Base-by-base conservation (phyloP, 2,888 invertebrate species). In the Nezara viridula region DNA sequence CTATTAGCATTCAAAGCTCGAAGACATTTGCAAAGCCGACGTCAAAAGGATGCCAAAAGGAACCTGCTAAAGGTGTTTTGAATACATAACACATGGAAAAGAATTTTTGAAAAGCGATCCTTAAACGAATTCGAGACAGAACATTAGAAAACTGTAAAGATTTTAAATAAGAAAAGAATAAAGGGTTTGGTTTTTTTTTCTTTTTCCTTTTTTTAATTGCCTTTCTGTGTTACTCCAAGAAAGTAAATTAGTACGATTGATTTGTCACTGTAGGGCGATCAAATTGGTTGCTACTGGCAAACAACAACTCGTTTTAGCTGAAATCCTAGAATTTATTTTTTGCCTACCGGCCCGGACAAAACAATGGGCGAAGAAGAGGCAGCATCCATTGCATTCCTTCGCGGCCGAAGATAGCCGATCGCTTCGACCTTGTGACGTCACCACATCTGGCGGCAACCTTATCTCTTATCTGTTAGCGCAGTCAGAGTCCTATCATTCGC, bases 371-470 rank as follows among this genome's bases (percentile, higher is more conserved):
- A 44, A n/a, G 81, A 81, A 47, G 77, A 77, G 40, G 44, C 81
- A 47, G 81, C 44, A 44, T 81, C 81, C 44, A 47, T 81, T n/a
- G 81, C 81, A 81, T 81, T 81, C 81, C 81, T 81, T 40, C 3
- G 66, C n/a, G 40, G 81, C 81, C 81, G 81, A 81, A 37, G 40
- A 81, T 81, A 81, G 81, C 81, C 81, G 81, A 81, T 44, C 81
- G 16, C 81, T 14, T 32, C 44, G 81, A 81, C 81, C 81, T 81
- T 81, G 81, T 81, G 81, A 81, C 81, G 81, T 81, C 81, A 81
- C 10, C 44, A n/a, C 44, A 81, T 81, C 44, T 81, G 81, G 81
- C 81, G 81, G 81, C 81, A 44, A 40, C 81, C 81, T 81, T 81
- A 81, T 81, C 81, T 81, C 44, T 81, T 81, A 81, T 81, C 81